These are phyloP conservation scores for Standfussiana lucernea DNA, from an alignment of 2,888 invertebrate species.

Conservation along the genomic window DNA sequence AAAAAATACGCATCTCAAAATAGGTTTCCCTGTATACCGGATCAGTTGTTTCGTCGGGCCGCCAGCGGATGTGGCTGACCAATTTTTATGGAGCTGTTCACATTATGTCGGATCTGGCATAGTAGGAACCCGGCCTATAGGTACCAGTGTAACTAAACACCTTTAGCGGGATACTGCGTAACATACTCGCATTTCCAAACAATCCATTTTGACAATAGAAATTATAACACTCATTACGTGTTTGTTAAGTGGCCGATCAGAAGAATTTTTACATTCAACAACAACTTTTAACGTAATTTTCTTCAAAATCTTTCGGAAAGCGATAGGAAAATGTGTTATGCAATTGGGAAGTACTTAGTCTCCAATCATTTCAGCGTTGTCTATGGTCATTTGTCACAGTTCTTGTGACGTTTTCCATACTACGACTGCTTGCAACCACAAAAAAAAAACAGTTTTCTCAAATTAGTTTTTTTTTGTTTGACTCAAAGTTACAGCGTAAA, in stretches of 20 bases:
- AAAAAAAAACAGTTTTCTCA: background rate
- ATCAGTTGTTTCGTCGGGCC: background rate
- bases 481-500: background rate
- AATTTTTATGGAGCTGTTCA: background rate
- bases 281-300: too few relatives aligned
- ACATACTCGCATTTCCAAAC: background rate
- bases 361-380: background rate
- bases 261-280: too few relatives aligned
- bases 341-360: background rate
- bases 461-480: background rate
- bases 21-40: too few relatives aligned
- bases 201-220: background rate
- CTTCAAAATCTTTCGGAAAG: background rate
- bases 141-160: background rate
- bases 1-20: too few relatives aligned
- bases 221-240: background rate
- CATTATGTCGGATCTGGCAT: background rate
- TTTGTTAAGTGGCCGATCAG: background rate
- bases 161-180: background rate
- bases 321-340: background rate
- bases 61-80: background rate
- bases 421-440: background rate
- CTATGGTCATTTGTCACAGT: background rate
- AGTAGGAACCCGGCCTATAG: background rate
- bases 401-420: background rate